Base-by-base conservation (phyloP, 2,113 vertebrate species). In the Actenoides lindsayi region DNA sequence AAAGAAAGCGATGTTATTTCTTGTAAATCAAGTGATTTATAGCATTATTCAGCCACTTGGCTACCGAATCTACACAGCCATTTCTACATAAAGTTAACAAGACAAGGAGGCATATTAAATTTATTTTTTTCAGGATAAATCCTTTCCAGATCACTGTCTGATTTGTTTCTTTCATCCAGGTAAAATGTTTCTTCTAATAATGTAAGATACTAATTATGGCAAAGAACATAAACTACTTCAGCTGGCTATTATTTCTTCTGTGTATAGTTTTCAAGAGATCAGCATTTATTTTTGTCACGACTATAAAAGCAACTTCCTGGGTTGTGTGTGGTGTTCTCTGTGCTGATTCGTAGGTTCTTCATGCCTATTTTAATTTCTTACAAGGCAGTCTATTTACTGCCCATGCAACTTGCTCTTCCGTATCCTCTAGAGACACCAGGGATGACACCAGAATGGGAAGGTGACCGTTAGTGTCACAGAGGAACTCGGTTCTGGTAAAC, bases 1-100 rank as follows among this genome's bases (percentile, higher is more conserved):
- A 91, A 71, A 68, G 73, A 89, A 96, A 91, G 53, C 82, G 78
- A 69, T 54, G 63, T 94, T 97, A 82, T 94, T 97, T 94, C 86
- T 97, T 97, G 41, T 37, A 80, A 64, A 59, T 48, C 73, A 95
- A 84, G 42, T 88, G 95, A 96, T 96, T 93, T 94, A 65, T 14
- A 89, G 53, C 35, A 21, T 83, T 59, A 65, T 70, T 87, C 46
- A 75, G 50, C 6, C 35, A 20, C 62, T 82, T 86, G 64, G 50
- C 60, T 57, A 37, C 41, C 75, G 56, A 77, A 91, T 85, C 73
- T 91, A 74, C 42, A 33, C 39, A 87, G 77, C 64, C 70, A 80
- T 90, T 81, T 67, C 74, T 87, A 59, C 63, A 3, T 12, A 10
- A 77, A 80, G 48, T 76, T 75, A 85, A 67, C 48, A 93, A 25